A percentile compares a stretch with the other conserved stretches of the same genome.
phyloP scores from a whole-genome alignment of 2,113 vertebrate species.

The Scatophagus argus region DNA sequence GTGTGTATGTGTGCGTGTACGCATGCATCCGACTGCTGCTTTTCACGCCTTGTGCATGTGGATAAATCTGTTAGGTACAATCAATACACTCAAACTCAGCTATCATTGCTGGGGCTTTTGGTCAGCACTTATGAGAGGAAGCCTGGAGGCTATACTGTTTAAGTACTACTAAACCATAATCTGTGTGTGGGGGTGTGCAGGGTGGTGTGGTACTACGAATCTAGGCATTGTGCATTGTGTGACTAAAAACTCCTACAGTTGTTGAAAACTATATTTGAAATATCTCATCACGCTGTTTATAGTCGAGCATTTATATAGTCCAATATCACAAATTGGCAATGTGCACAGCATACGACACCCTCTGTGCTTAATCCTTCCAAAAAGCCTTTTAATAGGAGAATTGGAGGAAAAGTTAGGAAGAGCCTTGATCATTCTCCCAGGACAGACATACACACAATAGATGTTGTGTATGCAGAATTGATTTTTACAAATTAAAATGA shows the following conservation, averaged over 20 bases:
- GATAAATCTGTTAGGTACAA: constrained; percentile 68
- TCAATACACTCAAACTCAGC: constrained; percentile 69
- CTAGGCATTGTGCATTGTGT: constrained; percentile 13
- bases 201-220: not conserved
- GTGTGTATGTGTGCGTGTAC: not conserved
- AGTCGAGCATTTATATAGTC: not conserved
- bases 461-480: no score
- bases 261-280: not conserved
- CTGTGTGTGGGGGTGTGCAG: not conserved
- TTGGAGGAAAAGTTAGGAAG: no score
- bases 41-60: constrained; percentile 57
- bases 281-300: not conserved
- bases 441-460: no score
- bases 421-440: no score
- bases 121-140: constrained; percentile 45
- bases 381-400: no score
- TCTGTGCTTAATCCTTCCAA: no score
- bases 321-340: not conserved
- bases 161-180: constrained; percentile 29
- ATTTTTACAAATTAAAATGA: no score
- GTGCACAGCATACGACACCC: no score
- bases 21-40: constrained; percentile 5
- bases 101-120: constrained; percentile 48
- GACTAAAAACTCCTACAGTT: not conserved
- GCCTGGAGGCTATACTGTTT: constrained; percentile 45